Evolutionary conservation across 2,888 invertebrate species (phyloP).

Genomic region (Lasioglossum villosulum): DNA sequence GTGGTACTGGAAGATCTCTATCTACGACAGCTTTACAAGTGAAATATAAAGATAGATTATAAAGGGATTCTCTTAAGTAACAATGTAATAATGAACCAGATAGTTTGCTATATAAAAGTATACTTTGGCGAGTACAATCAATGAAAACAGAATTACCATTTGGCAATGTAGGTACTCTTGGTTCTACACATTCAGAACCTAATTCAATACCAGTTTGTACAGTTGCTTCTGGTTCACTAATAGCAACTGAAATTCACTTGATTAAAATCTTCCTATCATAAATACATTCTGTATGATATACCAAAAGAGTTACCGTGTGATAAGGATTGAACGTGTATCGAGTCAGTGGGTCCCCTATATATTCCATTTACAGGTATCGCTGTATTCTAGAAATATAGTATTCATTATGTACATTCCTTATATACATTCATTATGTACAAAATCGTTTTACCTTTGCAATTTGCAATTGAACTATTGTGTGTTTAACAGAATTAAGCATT

Average conservation of each 20-base stretch:
- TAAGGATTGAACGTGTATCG: constrained; percentile 72
- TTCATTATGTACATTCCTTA: background rate
- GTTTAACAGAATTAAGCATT: constrained; percentile 98
- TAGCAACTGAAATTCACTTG: constrained; percentile 67
- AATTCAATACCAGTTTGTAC: constrained; percentile 88
- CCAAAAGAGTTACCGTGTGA: constrained; percentile 75
- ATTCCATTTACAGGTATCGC: constrained; percentile 96
- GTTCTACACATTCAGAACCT: constrained; percentile 88
- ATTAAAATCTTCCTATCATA: constrained; percentile 9
- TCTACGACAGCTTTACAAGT: constrained; percentile 76
- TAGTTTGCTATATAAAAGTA: background rate
- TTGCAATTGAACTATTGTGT: constrained; percentile 98
- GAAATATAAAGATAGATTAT: constrained; percentile 7
- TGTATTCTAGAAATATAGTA: constrained; percentile 89
- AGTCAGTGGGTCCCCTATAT: constrained; percentile 88
- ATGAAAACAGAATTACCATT: constrained; percentile 73
- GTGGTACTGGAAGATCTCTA: constrained; percentile 91
- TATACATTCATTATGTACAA: background rate
- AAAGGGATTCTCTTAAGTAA: background rate
- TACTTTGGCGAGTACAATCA: constrained; percentile 43
- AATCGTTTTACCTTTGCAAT: constrained; percentile 93
- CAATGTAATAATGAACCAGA: background rate
- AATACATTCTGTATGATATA: background rate
- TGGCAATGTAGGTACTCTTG: constrained; percentile 77
- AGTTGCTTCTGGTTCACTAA: constrained; percentile 79